phyloP scores from a whole-genome alignment of 1,140 invertebrate species.

The Orussus abietinus region DNA sequence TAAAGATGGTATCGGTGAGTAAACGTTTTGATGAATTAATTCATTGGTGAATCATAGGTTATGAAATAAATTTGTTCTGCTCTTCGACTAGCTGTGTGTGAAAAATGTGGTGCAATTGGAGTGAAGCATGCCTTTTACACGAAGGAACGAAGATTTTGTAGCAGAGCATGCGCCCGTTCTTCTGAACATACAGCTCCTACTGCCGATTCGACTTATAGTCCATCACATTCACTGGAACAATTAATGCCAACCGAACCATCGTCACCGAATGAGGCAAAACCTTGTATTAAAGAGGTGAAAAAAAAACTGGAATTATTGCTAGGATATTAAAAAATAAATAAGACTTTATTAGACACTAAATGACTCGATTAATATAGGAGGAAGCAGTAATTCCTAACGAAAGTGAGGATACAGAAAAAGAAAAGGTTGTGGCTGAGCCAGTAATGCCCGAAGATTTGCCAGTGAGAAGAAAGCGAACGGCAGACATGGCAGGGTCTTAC shows the following conservation, averaged over 20 bases:
- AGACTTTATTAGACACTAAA: too few species aligned
- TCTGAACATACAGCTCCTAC: constrained; percentile 40
- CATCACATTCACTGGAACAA: constrained; percentile 38
- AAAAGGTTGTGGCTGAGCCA: constrained; percentile 33
- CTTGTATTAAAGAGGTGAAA: constrained; percentile 25
- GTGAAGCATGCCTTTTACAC: constrained; percentile 89
- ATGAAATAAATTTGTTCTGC: constrained; percentile 8
- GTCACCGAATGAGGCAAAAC: constrained; percentile 28
- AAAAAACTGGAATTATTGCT: too few species aligned
- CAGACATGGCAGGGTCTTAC: constrained; percentile 67
- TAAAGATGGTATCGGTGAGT: constrained; percentile 78
- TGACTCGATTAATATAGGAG: constrained; percentile 15
- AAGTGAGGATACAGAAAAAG: constrained; percentile 23
- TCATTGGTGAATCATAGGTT: neutral
- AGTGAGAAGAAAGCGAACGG: constrained; percentile 52
- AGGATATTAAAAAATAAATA: too few species aligned
- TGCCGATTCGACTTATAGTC: constrained; percentile 50
- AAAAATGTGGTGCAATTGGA: constrained; percentile 83
- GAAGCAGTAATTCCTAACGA: constrained; percentile 15
- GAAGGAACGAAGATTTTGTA: constrained; percentile 76
- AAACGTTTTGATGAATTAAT: constrained; percentile 9
- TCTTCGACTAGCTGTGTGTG: constrained; percentile 71
- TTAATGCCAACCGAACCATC: constrained; percentile 19
- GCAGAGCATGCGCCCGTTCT: constrained; percentile 67
- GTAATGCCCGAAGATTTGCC: constrained; percentile 50